These are phyloP conservation scores for Drosophila aff. DNA, from an alignment of 1,140 invertebrate genomes.

Conservation along the genomic window DNA sequence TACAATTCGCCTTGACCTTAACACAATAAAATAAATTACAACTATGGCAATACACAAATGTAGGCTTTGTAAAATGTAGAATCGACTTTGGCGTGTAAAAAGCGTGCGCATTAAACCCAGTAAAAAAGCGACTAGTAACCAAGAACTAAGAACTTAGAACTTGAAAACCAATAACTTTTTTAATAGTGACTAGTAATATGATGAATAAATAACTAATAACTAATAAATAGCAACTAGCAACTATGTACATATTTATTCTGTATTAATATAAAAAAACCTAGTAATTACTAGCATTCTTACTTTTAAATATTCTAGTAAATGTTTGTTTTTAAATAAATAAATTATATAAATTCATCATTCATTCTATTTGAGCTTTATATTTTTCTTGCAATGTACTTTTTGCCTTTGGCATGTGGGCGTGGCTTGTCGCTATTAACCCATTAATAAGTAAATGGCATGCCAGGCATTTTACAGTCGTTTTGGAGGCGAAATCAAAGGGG, in stretches of 20 bases:
- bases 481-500: slow-evolving; percentile 10
- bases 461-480: slow-evolving; percentile 42
- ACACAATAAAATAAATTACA: slow-evolving; percentile 82
- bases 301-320: not conserved
- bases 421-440: slow-evolving; percentile 40
- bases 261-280: not conserved
- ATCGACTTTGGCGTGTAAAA: slow-evolving; percentile 27
- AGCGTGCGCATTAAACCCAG: not conserved
- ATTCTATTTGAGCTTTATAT: no score
- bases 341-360: no score
- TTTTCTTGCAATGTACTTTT: slow-evolving; percentile 2
- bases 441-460: slow-evolving; percentile 58
- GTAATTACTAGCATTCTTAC: not conserved
- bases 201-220: not conserved
- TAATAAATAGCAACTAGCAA: not conserved
- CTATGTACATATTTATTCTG: not conserved
- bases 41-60: slow-evolving; percentile 53
- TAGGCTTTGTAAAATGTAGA: slow-evolving; percentile 8
- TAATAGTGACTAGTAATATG: not conserved
- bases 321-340: not conserved
- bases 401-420: slow-evolving; percentile 34
- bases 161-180: not conserved
- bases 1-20: slow-evolving; percentile 80
- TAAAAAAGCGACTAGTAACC: not conserved
- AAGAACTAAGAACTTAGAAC: not conserved